Evolutionary conservation across 2,888 invertebrate genomes (phyloP), one percentile per base, ranked within the genome.

Genomic region (Dicyrtoma fusca): DNA sequence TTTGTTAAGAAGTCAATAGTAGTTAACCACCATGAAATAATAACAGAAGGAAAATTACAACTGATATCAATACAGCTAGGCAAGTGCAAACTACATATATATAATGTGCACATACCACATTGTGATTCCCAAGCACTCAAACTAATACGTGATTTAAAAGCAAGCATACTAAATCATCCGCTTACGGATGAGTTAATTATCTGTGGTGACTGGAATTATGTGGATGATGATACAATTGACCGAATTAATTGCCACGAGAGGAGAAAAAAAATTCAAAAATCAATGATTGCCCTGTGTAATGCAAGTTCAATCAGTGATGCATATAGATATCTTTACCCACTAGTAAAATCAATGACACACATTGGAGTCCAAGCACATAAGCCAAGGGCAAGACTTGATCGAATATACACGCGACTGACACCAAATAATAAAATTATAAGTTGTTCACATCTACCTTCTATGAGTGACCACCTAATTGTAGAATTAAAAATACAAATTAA

Each of bases 131-230:
- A 57, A 57, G 25, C 57, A 11, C 14, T 25, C 14, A 4, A 13
- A 8, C 2, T 57, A 8, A 34, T 34, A 34, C n/a, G n/a, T n/a
- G n/a, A n/a, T n/a, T n/a, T n/a, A n/a, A n/a, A n/a, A n/a, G n/a
- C n/a, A n/a, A n/a, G n/a, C n/a, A n/a, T n/a, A n/a, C n/a, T n/a
- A n/a, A n/a, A n/a, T n/a, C n/a, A n/a, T n/a, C n/a, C n/a, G n/a
- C 13, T 53, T n/a, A 14, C 4, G 14, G 57, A 57, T 19, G 26
- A 57, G 1, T 8, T 57, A 25, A 57, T 57, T 11, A 11, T 57
- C 2, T 25, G 57, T 57, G 57, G 57, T 13, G 57, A 57, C 11
- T 57, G 57, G 57, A 57, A 57, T 23, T 57, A 57, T 57, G 57
- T 57, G 3, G 57, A 57, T 11, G 14, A 25, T 11, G 57, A 53